Percentiles rank a stretch among this genome's conserved stretches.
phyloP scores from a whole-genome alignment of 1,140 invertebrate genomes.

The Drusus annulatus region DNA sequence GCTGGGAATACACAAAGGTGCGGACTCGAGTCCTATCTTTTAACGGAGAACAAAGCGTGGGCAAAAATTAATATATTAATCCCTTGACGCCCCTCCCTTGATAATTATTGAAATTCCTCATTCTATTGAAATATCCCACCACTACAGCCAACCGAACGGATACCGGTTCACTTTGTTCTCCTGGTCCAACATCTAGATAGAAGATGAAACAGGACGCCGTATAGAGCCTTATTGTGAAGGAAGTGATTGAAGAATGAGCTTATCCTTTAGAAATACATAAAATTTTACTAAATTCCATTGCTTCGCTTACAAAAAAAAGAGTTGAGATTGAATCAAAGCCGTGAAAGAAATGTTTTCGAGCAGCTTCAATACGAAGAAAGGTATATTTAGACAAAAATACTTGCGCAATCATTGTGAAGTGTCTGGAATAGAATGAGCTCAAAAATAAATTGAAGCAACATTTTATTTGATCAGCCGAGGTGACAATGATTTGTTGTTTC shows the following conservation, averaged over 20 bases:
- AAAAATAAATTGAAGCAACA: too few species aligned
- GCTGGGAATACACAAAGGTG: conserved; percentile 20
- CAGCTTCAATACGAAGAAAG: too few species aligned
- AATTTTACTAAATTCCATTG: conserved; percentile 11
- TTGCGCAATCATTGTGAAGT: too few species aligned
- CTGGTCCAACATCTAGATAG: conserved; percentile 3
- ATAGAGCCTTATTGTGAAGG: conserved; percentile 15
- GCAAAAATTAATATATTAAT: conserved; percentile 43
- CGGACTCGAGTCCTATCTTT: neutral
- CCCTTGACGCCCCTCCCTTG: conserved; percentile 11
- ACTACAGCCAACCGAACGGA: neutral
- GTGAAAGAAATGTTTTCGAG: neutral
- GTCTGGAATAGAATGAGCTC: too few species aligned
- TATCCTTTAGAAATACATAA: conserved; percentile 19
- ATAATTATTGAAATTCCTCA: conserved; percentile 45
- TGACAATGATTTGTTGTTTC: too few species aligned
- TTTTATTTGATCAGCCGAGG: too few species aligned
- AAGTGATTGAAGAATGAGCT: conserved; percentile 20
- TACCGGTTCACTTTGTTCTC: neutral
- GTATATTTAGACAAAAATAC: too few species aligned
- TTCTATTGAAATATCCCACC: conserved; percentile 41
- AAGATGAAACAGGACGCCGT: conserved; percentile 17
- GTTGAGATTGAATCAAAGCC: conserved; percentile 13
- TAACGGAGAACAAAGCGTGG: conserved; percentile 10
- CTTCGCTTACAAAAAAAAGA: neutral